These are phyloP conservation scores for Pemphredon lugubris DNA, from an alignment of 2,888 invertebrate genomes.

Conservation along the genomic window DNA sequence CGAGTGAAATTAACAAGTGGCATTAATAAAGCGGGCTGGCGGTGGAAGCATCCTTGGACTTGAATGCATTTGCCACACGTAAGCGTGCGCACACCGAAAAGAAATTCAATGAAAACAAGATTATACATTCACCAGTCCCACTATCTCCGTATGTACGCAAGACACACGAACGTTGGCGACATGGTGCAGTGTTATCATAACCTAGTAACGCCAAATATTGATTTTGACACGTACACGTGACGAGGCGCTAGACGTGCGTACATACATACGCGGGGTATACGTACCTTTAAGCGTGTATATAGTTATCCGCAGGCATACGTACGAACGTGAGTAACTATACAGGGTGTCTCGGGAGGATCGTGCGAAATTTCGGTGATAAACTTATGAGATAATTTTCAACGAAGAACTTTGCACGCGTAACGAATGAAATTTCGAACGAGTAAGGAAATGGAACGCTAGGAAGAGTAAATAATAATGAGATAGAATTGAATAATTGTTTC, in stretches of 20 bases:
- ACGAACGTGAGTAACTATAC: constrained; percentile 42
- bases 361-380: too few species aligned
- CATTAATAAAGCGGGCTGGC: not conserved
- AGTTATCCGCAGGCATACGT: constrained; percentile 18
- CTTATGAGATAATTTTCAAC: too few species aligned
- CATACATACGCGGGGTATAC: constrained; percentile 15
- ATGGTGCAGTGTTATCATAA: constrained; percentile 77
- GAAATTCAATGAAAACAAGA: constrained; percentile 42
- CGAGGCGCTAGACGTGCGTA: constrained; percentile 69
- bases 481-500: too few species aligned
- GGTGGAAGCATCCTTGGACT: constrained; percentile 14
- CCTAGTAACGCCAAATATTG: constrained; percentile 81
- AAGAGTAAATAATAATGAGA: too few species aligned
- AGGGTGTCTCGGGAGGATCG: too few species aligned
- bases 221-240: constrained; percentile 80
- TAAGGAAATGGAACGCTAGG: too few species aligned
- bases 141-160: constrained; percentile 19
- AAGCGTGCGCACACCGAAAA: constrained; percentile 17
- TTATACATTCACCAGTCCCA: constrained; percentile 22
- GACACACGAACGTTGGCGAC: constrained; percentile 43
- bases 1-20: not conserved
- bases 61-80: not conserved
- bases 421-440: too few species aligned
- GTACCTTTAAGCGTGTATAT: not conserved
- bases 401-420: too few species aligned